A percentile compares a stretch with the other conserved stretches of the same genome.
phyloP scores from a whole-genome alignment of 1,140 invertebrate species.

The Maconellicoccus hirsutus region DNA sequence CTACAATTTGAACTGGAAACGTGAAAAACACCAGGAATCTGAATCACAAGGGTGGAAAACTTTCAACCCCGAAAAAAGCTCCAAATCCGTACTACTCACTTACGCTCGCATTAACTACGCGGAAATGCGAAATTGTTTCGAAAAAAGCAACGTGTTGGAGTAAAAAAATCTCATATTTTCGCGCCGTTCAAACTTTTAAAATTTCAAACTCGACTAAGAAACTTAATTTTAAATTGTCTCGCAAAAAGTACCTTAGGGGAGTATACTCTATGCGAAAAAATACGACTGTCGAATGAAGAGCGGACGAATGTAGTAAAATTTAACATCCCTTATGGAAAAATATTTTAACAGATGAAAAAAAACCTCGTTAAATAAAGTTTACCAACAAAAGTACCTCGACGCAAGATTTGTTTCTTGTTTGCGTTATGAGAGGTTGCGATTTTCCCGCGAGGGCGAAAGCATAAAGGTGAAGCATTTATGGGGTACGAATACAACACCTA shows the following conservation, averaged over 20 bases:
- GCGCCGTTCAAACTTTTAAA: no score
- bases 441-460: not conserved
- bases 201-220: not conserved
- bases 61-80: not conserved
- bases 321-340: conserved; percentile 9
- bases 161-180: no score
- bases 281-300: no score
- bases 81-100: not conserved
- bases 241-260: no score
- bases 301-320: no score
- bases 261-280: no score
- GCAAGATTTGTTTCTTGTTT: conserved; percentile 1
- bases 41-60: not conserved
- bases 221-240: conserved; percentile 8
- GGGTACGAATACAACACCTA: not conserved
- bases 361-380: not conserved
- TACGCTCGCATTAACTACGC: conserved; percentile 12
- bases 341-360: not conserved
- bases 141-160: no score
- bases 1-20: not conserved
- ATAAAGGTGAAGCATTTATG: not conserved
- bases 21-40: no score
- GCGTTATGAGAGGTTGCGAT: not conserved
- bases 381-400: not conserved
- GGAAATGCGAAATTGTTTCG: conserved; percentile 14